phyloP scores from a whole-genome alignment of 2,797 vertebrate genomes.

The Sebastes umbrosus region DNA sequence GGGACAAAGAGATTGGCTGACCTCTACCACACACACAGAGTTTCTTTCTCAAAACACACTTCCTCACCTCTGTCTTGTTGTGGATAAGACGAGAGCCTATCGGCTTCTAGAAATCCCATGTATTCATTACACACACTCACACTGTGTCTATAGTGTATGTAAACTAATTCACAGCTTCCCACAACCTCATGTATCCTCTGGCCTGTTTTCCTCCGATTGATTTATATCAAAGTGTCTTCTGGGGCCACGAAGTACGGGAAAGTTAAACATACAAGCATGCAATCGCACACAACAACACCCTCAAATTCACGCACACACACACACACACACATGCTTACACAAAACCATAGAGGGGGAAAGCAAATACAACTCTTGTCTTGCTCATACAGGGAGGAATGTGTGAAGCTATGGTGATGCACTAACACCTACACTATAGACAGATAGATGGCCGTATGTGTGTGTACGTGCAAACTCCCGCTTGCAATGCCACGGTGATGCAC shows the following conservation, averaged over 20 bases:
- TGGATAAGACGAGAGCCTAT: background rate
- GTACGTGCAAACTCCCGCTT: background rate
- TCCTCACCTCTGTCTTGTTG: background rate
- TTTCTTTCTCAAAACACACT: background rate
- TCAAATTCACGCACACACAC: background rate
- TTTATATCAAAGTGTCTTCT: conserved; percentile 36
- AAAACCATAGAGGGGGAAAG: background rate
- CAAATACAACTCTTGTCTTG: conserved; percentile 21
- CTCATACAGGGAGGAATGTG: conserved; percentile 47
- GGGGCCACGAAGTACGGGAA: conserved; percentile 11
- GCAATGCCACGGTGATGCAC: background rate
- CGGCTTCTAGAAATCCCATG: background rate
- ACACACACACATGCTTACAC: background rate
- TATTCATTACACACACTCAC: background rate
- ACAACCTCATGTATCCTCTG: conserved; percentile 1
- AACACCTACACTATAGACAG: conserved; percentile 28
- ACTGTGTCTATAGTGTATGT: background rate
- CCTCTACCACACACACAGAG: background rate
- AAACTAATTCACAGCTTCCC: conserved; percentile 36
- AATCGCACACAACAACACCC: conserved; percentile 11
- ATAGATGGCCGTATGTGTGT: background rate
- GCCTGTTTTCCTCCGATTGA: conserved; percentile 22
- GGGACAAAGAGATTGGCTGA: background rate
- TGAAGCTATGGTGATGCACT: conserved; percentile 37
- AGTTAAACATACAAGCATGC: conserved; percentile 28